Conservation (phyloP, 2,888 invertebrate genomes). For the Oconnorella tubifera region DNA sequence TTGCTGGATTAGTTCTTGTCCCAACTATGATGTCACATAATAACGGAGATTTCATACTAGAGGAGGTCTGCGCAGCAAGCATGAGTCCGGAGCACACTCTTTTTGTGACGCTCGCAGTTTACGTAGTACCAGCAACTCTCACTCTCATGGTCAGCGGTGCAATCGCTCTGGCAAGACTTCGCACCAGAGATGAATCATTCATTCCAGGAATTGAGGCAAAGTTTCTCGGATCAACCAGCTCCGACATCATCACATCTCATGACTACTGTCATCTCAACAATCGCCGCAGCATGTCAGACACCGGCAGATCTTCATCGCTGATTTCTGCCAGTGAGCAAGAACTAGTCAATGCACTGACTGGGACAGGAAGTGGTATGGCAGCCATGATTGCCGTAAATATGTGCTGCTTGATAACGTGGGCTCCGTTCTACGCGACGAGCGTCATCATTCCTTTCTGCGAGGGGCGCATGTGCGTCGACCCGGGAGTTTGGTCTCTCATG, state of each 20-base stretch:
- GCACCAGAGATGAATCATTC: not conserved
- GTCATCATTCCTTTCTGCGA: constrained; percentile 21
- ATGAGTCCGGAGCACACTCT: constrained; percentile 18
- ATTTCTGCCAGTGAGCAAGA: not conserved
- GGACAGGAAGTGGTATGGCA: not conserved
- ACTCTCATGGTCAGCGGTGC: constrained; percentile 8
- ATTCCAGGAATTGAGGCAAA: not conserved
- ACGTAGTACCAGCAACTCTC: constrained; percentile 12
- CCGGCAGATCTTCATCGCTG: not conserved
- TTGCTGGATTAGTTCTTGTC: constrained; percentile 3
- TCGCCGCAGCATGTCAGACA: no score
- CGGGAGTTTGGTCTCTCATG: constrained; percentile 20
- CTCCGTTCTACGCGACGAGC: constrained; percentile 19
- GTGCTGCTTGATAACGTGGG: constrained; percentile 9
- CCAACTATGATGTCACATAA: constrained; percentile 9
- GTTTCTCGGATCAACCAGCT: not conserved
- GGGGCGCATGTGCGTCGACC: constrained; percentile 17
- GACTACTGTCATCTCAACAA: not conserved
- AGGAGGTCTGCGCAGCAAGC: constrained; percentile 20
- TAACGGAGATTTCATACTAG: constrained; percentile 11
- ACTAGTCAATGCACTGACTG: not conserved
- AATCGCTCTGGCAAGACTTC: constrained; percentile 4
- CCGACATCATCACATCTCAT: not conserved
- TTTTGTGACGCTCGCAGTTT: constrained; percentile 14
- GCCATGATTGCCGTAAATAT: constrained; percentile 8